phyloP scores from a whole-genome alignment of 2,888 invertebrate species.

The Cybosia mesomella region DNA sequence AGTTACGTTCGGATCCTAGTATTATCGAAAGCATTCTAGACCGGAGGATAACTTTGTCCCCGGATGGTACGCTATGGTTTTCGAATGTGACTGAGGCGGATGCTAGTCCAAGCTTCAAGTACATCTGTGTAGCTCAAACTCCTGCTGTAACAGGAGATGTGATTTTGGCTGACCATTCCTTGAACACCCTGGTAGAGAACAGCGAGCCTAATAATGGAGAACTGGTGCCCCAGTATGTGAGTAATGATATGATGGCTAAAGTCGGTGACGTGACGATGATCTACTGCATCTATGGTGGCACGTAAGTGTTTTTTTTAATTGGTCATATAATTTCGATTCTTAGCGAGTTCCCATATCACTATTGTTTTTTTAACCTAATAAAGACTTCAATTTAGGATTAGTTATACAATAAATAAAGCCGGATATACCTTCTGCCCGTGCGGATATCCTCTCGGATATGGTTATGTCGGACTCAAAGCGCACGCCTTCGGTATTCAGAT shows the following conservation, averaged over 20 bases:
- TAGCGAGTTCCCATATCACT: too few relatives aligned
- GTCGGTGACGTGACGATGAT: slow-evolving; percentile 67
- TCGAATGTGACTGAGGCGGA: slow-evolving; percentile 69
- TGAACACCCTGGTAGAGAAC: slow-evolving; percentile 60
- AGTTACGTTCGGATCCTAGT: slow-evolving; percentile 54
- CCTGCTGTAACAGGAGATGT: slow-evolving; percentile 64
- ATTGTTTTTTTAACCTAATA: too few relatives aligned
- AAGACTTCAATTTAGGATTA: too few relatives aligned
- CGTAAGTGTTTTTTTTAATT: slow-evolving; percentile 60
- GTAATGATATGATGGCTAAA: slow-evolving; percentile 63
- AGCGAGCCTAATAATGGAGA: slow-evolving; percentile 59
- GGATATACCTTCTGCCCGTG: too few relatives aligned
- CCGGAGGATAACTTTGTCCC: slow-evolving; percentile 64
- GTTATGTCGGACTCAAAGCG: too few relatives aligned
- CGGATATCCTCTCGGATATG: too few relatives aligned
- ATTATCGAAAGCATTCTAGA: slow-evolving; percentile 55
- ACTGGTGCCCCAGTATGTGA: slow-evolving; percentile 67
- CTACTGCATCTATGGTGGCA: slow-evolving; percentile 79
- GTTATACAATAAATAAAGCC: too few relatives aligned
- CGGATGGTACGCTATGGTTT: slow-evolving; percentile 72
- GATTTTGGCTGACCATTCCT: slow-evolving; percentile 66
- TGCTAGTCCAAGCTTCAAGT: slow-evolving; percentile 60
- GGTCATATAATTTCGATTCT: too few relatives aligned
- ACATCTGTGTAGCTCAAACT: slow-evolving; percentile 69
- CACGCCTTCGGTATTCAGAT: too few relatives aligned